These are phyloP conservation scores for Dissostichus mawsoni DNA, from an alignment of 2,113 vertebrate genomes.

Conservation along the genomic window DNA sequence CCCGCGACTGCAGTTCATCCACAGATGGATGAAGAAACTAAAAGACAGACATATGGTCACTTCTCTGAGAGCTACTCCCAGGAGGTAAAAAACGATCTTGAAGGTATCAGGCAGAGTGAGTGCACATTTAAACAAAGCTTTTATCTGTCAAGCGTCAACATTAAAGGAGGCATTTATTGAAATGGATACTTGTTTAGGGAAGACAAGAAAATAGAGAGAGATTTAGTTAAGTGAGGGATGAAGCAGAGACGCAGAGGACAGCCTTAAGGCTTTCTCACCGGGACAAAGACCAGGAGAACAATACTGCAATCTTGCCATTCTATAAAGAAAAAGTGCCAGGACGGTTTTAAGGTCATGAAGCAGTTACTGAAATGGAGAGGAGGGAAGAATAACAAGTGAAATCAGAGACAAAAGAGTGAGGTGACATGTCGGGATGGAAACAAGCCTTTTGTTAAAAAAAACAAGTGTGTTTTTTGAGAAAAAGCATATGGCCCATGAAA, in stretches of 20 bases:
- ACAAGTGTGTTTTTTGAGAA: too few relatives aligned
- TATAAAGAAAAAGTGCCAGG: not conserved
- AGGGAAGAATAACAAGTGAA: not conserved
- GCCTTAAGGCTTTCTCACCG: not conserved
- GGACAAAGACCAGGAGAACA: not conserved
- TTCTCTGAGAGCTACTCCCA: not conserved
- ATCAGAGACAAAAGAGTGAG: not conserved
- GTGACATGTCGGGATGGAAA: too few relatives aligned
- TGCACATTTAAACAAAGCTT: conserved; percentile 10
- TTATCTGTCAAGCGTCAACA: not conserved
- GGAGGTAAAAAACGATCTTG: not conserved
- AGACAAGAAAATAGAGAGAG: not conserved
- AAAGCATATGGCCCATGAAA: too few relatives aligned
- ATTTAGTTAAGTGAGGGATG: not conserved
- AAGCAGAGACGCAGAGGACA: not conserved
- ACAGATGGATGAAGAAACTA: not conserved
- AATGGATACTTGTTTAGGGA: not conserved
- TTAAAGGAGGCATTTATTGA: not conserved
- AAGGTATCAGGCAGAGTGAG: not conserved
- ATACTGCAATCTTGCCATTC: not conserved
- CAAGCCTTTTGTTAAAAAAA: too few relatives aligned
- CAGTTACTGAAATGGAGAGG: not conserved
- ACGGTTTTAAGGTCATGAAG: not conserved
- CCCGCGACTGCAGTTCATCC: not conserved
- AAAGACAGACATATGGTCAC: conserved; percentile 3